A percentile compares a stretch with the other conserved stretches of the same genome.
phyloP scores from a whole-genome alignment of 2,113 vertebrate species.

The Maccullochella peelii region DNA sequence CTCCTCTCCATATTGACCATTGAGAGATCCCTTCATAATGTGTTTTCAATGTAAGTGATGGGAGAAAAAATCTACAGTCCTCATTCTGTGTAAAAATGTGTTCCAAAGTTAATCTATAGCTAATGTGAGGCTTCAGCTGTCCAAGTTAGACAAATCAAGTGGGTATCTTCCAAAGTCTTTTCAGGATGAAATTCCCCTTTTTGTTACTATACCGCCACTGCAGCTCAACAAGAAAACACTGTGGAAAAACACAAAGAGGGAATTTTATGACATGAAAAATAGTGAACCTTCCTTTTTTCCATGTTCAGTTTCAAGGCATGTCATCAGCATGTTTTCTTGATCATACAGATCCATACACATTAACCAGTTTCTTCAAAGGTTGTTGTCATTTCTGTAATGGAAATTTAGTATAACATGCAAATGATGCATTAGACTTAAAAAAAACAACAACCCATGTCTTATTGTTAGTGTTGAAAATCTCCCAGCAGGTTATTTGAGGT shows the following conservation, averaged over 20 bases:
- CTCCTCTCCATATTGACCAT: too few species aligned
- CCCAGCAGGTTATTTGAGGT: not conserved
- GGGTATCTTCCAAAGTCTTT: too few species aligned
- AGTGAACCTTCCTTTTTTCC: not conserved
- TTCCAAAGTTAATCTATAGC: too few species aligned
- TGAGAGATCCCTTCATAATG: too few species aligned
- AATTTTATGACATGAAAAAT: not conserved
- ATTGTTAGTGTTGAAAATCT: slow-evolving; percentile 1
- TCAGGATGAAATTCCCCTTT: too few species aligned
- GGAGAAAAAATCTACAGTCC: too few species aligned
- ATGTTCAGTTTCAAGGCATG: not conserved
- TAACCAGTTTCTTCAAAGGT: not conserved
- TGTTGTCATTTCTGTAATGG: not conserved
- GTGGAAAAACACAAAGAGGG: not conserved
- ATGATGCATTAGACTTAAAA: not conserved
- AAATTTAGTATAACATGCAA: not conserved
- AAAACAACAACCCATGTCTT: not conserved
- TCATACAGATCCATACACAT: not conserved
- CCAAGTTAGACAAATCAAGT: too few species aligned
- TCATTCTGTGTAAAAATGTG: too few species aligned
- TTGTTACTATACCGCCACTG: not conserved
- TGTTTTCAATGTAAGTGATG: too few species aligned
- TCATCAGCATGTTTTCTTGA: not conserved
- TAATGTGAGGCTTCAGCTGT: too few species aligned
- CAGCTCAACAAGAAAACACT: not conserved